Percentiles rank a stretch among this genome's conserved stretches.
phyloP scores from a whole-genome alignment of 2,888 invertebrate genomes.

The Parnassius mnemosyne region DNA sequence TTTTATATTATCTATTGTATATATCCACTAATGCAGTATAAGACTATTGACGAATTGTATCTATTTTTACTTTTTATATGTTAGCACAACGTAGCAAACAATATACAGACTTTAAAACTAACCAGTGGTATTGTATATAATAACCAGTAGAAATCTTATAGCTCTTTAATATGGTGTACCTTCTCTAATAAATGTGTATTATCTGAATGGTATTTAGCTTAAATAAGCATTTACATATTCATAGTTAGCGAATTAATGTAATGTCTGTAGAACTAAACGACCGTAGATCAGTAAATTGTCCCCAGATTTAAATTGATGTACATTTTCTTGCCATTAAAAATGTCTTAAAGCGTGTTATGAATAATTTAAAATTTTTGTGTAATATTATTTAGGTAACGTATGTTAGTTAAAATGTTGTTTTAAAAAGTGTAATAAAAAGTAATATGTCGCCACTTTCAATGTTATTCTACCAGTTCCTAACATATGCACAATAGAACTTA shows the following conservation, averaged over 20 bases:
- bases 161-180: constrained; percentile 36
- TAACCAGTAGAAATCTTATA: constrained; percentile 35
- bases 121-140: neutral
- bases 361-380: constrained; percentile 17
- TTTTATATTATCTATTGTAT: constrained; percentile 22
- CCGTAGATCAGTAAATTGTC: constrained; percentile 1
- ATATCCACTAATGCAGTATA: constrained; percentile 12
- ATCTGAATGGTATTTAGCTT: constrained; percentile 36
- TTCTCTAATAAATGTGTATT: constrained; percentile 48
- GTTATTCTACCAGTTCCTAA: constrained; percentile 8
- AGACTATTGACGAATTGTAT: constrained; percentile 15
- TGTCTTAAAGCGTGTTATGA: neutral
- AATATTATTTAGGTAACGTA: constrained; percentile 21
- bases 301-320: constrained; percentile 6
- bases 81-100: constrained; percentile 13
- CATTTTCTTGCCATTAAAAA: constrained; percentile 25
- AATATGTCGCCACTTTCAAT: constrained; percentile 18
- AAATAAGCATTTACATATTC: constrained; percentile 43
- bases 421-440: constrained; percentile 24
- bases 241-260: constrained; percentile 30
- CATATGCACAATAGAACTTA: too few species aligned
- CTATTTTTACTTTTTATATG: constrained; percentile 20
- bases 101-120: neutral
- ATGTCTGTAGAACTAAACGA: constrained; percentile 10
- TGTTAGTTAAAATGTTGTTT: constrained; percentile 20